Conservation (phyloP, 1,140 invertebrate genomes). For the Drosophila melanica region DNA sequence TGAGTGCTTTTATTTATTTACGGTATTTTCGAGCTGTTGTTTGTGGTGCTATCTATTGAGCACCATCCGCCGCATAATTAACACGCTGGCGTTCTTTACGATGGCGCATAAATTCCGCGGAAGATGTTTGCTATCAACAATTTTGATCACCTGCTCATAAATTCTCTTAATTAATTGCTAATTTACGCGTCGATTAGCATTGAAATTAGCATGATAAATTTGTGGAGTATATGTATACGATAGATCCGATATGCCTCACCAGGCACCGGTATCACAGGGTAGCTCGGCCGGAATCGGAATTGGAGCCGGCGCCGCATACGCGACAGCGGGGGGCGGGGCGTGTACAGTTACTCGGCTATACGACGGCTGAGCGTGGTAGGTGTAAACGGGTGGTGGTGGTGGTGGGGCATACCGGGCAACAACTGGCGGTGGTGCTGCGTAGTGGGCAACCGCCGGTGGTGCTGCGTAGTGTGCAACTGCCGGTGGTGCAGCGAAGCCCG, state of each 20-base stretch:
- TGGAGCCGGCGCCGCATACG: slow-evolving; percentile 22
- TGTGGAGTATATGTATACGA: not conserved
- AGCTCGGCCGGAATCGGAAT: slow-evolving; percentile 1
- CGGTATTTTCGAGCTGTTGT: slow-evolving; percentile 9
- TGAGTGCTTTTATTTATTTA: slow-evolving; percentile 14
- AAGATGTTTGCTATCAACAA: slow-evolving; percentile 36
- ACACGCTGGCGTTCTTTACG: slow-evolving; percentile 29
- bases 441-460: slow-evolving; percentile 24
- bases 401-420: slow-evolving; percentile 26
- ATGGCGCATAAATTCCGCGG: slow-evolving; percentile 31
- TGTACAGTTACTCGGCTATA: not conserved
- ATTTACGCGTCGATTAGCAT: slow-evolving; percentile 57
- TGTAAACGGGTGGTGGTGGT: not conserved
- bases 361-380: slow-evolving; percentile 20
- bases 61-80: slow-evolving; percentile 52
- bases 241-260: slow-evolving; percentile 7
- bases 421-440: slow-evolving; percentile 35
- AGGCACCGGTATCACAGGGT: slow-evolving; percentile 25
- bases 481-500: slow-evolving; percentile 51
- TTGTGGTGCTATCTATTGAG: slow-evolving; percentile 5
- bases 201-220: slow-evolving; percentile 40
- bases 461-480: slow-evolving; percentile 10
- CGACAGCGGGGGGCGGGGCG: slow-evolving; percentile 14
- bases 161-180: slow-evolving; percentile 69
- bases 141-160: slow-evolving; percentile 29